Base-by-base conservation (phyloP, 2,113 vertebrate genomes). In the Psephotus haematonotus region DNA sequence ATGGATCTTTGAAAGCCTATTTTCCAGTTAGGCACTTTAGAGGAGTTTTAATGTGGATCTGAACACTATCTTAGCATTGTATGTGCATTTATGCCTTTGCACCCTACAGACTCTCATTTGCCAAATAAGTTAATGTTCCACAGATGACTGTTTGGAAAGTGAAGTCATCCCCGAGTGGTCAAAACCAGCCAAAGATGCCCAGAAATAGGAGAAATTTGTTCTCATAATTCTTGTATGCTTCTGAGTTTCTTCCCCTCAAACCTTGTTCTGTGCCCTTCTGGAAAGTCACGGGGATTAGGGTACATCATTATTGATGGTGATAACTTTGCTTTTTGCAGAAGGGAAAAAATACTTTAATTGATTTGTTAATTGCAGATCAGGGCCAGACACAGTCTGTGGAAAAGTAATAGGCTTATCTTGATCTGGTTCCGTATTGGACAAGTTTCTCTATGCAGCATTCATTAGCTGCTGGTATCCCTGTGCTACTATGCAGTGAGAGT, bases 321-420 rank as follows among this genome's bases (percentile, higher is more conserved):
- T 37, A 49, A 23, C 27, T 59, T 69, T 28, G 9, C 41, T 77
- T 4, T 31, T 14, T 31, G 74, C 67, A 67, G 49, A 57, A 65
- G 7, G 25, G 74, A 88, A 90, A 81, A 24, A 59, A 46, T 80
- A 57, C 93, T 95, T 90, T 62, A 91, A 82, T 82, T 80, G 84
- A 88, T 85, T 72, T 67, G 31, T 82, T 95, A 88, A 78, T 95
- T 92, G 39, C 39, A 88, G 63, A 65, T 87, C 23, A 77, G 33
- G 10, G 17, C 62, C 19, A 46, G 67, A 52, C 46, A 33, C 31
- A 43, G 33, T 47, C 70, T 46, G 16, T 72, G 43, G 59, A 74
- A 91, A 72, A 67, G 35, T 63, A 83, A 77, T 55, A 83, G 59
- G 31, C 55, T 88, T 80, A 46, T n/a, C 35, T 86, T 43, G 23